Evolutionary conservation across 2,113 vertebrate species (phyloP).

Genomic region (Sardina pilchardus): DNA sequence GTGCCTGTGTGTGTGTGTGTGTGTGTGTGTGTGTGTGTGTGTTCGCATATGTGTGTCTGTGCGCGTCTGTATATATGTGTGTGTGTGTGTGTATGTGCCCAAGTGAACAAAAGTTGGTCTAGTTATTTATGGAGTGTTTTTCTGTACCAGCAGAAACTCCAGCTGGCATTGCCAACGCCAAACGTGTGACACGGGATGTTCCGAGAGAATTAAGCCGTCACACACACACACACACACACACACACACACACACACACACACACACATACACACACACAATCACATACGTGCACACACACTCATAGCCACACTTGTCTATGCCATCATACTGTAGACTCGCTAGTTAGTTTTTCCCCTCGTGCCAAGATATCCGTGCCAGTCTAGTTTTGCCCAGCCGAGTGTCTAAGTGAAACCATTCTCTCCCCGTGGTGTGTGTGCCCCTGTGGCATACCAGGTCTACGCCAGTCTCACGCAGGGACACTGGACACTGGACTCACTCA

Average conservation of each 20-base stretch:
- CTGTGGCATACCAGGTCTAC: too few species aligned
- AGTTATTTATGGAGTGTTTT: neutral
- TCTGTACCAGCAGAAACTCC: neutral
- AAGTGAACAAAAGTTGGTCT: neutral
- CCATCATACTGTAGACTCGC: too few species aligned
- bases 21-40: slow-evolving; percentile 12
- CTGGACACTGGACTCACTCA: too few species aligned
- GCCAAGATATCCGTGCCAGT: too few species aligned
- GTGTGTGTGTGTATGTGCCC: neutral
- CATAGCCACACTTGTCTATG: neutral
- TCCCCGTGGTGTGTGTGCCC: too few species aligned
- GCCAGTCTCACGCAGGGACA: too few species aligned
- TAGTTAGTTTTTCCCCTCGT: too few species aligned
- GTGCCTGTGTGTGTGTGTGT: neutral
- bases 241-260: neutral
- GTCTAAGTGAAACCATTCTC: too few species aligned
- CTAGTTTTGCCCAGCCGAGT: too few species aligned
- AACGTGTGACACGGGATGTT: too few species aligned
- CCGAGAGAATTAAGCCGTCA: too few species aligned
- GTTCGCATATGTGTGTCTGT: neutral
- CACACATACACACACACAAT: neutral
- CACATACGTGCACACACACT: neutral
- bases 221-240: neutral
- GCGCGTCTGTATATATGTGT: neutral
- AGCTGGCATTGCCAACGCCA: neutral